Evolutionary conservation across 1,140 invertebrate genomes (phyloP).

Genomic region (Platorchestia sp.): DNA sequence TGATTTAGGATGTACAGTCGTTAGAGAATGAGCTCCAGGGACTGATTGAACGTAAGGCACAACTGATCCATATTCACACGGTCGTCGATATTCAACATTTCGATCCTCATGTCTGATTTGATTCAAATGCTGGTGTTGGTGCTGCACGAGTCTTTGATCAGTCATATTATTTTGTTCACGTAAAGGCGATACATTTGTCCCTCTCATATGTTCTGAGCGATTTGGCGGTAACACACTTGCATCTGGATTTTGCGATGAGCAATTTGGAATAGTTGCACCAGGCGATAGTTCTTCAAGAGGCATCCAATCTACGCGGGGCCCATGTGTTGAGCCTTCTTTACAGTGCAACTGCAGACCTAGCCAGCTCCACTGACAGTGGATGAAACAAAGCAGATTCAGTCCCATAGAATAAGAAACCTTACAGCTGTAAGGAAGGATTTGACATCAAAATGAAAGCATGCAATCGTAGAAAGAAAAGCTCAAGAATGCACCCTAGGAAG

Average conservation of each 20-base stretch:
- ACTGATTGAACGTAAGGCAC: background rate
- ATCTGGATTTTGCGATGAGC: background rate
- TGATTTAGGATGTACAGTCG: background rate
- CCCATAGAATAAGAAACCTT: background rate
- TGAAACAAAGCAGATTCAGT: constrained; percentile 4
- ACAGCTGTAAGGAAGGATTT: background rate
- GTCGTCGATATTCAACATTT: background rate
- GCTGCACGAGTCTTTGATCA: background rate
- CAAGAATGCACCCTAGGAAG: background rate
- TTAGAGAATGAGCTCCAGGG: background rate
- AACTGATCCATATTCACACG: background rate
- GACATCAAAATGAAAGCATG: background rate
- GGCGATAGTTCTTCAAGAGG: background rate
- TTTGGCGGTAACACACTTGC: background rate
- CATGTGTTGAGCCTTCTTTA: background rate
- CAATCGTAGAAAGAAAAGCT: background rate
- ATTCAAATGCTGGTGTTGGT: constrained; percentile 13
- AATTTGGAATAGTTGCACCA: background rate
- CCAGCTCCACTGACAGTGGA: constrained; percentile 42
- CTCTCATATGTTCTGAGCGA: background rate
- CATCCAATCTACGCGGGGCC: background rate
- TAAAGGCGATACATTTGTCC: background rate
- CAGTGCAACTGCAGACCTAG: constrained; percentile 1
- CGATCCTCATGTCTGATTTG: background rate
- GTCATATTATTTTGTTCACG: background rate